These are phyloP conservation scores for Keiferia lycopersicella DNA, from an alignment of 2,888 invertebrate genomes.

Conservation along the genomic window DNA sequence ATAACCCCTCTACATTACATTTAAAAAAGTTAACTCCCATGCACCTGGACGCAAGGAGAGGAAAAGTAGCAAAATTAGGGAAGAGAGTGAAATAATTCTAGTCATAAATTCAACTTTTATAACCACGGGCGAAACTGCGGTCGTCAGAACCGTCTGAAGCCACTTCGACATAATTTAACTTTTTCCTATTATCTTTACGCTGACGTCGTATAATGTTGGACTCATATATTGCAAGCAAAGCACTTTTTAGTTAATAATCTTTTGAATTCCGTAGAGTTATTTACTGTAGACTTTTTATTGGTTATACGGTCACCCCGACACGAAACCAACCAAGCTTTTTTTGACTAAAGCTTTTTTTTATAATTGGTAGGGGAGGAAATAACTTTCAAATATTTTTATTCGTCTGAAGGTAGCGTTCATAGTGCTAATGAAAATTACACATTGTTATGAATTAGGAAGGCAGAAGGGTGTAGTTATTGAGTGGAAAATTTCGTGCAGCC, in stretches of 20 bases:
- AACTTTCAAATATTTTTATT: constrained; percentile 7
- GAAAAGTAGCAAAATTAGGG: constrained; percentile 66
- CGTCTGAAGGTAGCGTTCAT: not conserved
- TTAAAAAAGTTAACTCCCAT: constrained; percentile 63
- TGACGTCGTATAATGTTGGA: constrained; percentile 69
- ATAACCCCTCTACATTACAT: constrained; percentile 54
- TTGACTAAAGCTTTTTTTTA: constrained; percentile 1
- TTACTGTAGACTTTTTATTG: constrained; percentile 8
- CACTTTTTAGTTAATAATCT: constrained; percentile 49
- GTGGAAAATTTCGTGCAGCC: constrained; percentile 45
- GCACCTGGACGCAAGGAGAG: constrained; percentile 68
- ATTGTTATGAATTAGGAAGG: constrained; percentile 34
- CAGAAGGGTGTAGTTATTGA: constrained; percentile 41
- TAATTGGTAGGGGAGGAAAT: constrained; percentile 15
- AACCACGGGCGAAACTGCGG: constrained; percentile 55
- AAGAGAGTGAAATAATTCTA: constrained; percentile 73
- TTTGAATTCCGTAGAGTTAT: constrained; percentile 14
- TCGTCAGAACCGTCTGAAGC: constrained; percentile 45
- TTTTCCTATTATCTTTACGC: constrained; percentile 81
- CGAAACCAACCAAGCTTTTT: not conserved
- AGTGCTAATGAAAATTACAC: constrained; percentile 27
- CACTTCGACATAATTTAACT: constrained; percentile 80
- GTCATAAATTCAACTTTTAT: constrained; percentile 79
- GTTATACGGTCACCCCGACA: constrained; percentile 5
- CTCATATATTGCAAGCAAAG: constrained; percentile 65